These are phyloP conservation scores for Lottia scabra DNA, from an alignment of 2,888 invertebrate genomes.

Conservation along the genomic window DNA sequence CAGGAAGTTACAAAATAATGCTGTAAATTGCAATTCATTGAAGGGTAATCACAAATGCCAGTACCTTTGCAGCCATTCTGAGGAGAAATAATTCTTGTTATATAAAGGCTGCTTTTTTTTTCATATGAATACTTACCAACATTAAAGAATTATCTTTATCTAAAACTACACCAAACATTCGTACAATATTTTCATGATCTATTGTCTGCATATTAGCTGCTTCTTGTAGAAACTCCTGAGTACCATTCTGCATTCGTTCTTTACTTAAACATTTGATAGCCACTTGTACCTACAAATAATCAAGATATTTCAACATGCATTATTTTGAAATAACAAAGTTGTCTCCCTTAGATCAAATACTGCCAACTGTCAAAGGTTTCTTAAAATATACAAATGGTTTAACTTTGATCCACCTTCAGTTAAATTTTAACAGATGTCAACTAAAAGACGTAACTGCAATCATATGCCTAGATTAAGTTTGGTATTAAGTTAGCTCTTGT, in stretches of 20 bases:
- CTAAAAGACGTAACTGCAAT: too few species aligned
- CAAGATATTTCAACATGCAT: neutral
- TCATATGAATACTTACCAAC: constrained; percentile 69
- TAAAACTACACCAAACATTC: constrained; percentile 96
- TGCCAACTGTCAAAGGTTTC: neutral
- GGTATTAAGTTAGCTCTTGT: too few species aligned
- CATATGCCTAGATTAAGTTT: too few species aligned
- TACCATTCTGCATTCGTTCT: constrained; percentile 95
- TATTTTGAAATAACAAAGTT: too few species aligned
- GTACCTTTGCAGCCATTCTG: too few species aligned
- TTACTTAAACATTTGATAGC: constrained; percentile 96
- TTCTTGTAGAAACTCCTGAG: constrained; percentile 96
- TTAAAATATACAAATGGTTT: neutral
- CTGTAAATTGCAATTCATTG: too few species aligned
- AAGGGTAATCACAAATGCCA: too few species aligned
- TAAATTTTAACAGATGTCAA: neutral
- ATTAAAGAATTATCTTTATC: constrained; percentile 85
- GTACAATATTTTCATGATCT: constrained; percentile 95
- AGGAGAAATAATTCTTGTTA: too few species aligned
- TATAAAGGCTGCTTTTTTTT: too few species aligned
- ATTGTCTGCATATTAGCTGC: constrained; percentile 98
- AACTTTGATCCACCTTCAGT: neutral
- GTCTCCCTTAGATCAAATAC: neutral
- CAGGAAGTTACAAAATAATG: too few species aligned
- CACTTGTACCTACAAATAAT: constrained; percentile 82